Evolutionary conservation across 2,888 invertebrate genomes (phyloP).

Genomic region (Leucoma salicis): DNA sequence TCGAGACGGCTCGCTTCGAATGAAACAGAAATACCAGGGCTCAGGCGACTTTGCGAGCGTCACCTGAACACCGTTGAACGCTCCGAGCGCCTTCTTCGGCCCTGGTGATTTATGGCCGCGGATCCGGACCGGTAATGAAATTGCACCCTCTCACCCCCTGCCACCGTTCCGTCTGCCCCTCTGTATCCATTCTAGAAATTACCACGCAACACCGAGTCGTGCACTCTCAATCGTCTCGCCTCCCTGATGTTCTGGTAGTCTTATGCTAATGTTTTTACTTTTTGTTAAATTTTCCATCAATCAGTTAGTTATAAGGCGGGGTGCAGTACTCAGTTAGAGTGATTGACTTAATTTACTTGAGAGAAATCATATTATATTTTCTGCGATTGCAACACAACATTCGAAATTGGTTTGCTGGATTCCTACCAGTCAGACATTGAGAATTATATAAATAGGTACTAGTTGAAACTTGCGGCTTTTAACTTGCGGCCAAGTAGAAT

Average conservation of each 20-base stretch:
- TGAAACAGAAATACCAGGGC: constrained; percentile 71
- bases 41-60: constrained; percentile 75
- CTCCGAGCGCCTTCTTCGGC: constrained; percentile 77
- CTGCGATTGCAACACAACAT: background rate
- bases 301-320: constrained; percentile 35
- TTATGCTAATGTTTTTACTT: constrained; percentile 63
- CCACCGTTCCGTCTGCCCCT: constrained; percentile 49
- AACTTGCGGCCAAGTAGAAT: too few species aligned
- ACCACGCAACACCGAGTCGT: constrained; percentile 74
- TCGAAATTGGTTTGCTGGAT: background rate
- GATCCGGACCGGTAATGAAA: constrained; percentile 83
- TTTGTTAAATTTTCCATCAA: constrained; percentile 47
- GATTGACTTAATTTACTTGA: constrained; percentile 2
- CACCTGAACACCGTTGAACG: constrained; percentile 77
- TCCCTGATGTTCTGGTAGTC: constrained; percentile 42
- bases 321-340: constrained; percentile 11
- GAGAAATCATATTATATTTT: background rate
- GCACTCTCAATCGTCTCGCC: constrained; percentile 55
- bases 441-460: too few species aligned
- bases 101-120: constrained; percentile 81
- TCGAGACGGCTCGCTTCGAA: constrained; percentile 54
- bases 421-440: too few species aligned
- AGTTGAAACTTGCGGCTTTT: too few species aligned
- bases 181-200: constrained; percentile 78
- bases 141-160: constrained; percentile 76